phyloP scores from a whole-genome alignment of 2,888 invertebrate genomes.

The Heteromurus nitidus region DNA sequence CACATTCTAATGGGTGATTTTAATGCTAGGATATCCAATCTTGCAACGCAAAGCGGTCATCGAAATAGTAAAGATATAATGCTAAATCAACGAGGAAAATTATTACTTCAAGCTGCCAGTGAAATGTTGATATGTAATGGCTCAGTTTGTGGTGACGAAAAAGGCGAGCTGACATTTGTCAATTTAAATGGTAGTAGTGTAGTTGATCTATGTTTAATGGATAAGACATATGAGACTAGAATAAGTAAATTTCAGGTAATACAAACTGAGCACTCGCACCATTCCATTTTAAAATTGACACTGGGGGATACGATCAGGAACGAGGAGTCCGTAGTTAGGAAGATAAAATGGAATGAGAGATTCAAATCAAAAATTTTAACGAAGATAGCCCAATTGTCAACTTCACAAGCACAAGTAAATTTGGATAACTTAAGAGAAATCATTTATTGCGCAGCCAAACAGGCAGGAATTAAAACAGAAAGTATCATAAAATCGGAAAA shows the following conservation, averaged over 20 bases:
- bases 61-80: background rate
- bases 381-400: background rate
- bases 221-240: no score
- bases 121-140: slow-evolving; percentile 7
- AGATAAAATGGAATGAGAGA: background rate
- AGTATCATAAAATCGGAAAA: no score
- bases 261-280: slow-evolving; percentile 1
- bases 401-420: no score
- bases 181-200: slow-evolving; percentile 20
- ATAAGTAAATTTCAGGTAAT: background rate
- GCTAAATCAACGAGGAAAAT: background rate
- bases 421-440: no score
- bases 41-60: background rate
- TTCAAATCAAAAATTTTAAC: background rate
- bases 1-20: background rate
- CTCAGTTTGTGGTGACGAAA: background rate
- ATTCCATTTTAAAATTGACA: background rate
- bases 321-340: background rate
- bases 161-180: slow-evolving; percentile 13
- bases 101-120: background rate
- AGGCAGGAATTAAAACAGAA: no score
- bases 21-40: background rate
- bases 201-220: background rate
- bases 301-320: no score
- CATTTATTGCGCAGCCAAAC: no score